Evolutionary conservation across 2,888 invertebrate species (phyloP), one percentile per base, ranked within the genome.

Genomic region (Listrodromus nycthemerus): DNA sequence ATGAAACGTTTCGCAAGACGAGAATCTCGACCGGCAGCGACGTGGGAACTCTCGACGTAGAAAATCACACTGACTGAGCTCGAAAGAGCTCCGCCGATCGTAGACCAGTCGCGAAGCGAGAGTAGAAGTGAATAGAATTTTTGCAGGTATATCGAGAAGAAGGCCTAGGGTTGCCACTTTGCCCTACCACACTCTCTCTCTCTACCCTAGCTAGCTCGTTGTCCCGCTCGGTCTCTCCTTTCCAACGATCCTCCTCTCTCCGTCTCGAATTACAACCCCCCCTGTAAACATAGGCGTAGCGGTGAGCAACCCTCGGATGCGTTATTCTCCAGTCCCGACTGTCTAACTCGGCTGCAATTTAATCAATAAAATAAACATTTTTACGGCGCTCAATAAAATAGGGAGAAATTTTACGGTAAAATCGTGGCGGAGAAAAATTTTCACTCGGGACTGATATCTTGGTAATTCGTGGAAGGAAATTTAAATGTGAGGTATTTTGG

Each of bases 191-290:
- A 66, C 33, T 33, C 30, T 70, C 33, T 33, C 30, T 48, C 41
- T 41, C 13, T 48, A 30, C 80, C 45, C 52, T 33, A 61, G 27
- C 52, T 48, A 41, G 58, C 50, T 80, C 8, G 6, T 37, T 67
- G 66, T 41, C 58, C 63, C 30, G 21, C 67, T 80, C 67, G 45
- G 16, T 63, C 61, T 45, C n/a, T 63, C 66, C 33, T 45, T 55
- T 65, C 33, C 41, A 33, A 55, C 50, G 19, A 24, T 63, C 71
- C 33, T 76, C 55, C 41, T 73, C 52, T 87, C 87, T 79, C 77
- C 73, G 88, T 89, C 90, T 92, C 91, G 88, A 89, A 90, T 92
- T 92, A 86, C 92, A 91, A 90, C 90, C 91, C 90, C 91, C 90
- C 81, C 81, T 83, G 89, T 90, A 89, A 91, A 90, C 91, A 90